Percentiles rank a stretch among this genome's conserved stretches.
Conservation (phyloP, 2,888 invertebrate genomes). For the Epiblema foenella region DNA sequence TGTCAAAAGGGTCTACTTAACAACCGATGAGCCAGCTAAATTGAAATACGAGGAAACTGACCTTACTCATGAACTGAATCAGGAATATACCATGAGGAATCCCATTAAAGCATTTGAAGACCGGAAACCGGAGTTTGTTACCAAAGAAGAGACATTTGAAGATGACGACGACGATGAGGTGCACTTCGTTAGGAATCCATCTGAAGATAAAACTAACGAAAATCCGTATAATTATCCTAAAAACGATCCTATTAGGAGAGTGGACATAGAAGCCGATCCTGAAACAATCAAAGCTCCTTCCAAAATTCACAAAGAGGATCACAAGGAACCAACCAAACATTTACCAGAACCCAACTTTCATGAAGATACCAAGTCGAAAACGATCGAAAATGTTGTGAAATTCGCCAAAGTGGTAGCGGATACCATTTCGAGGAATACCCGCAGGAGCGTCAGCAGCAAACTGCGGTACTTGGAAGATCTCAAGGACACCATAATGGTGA, state of each 20-base stretch:
- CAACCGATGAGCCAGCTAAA: slow-evolving; percentile 37
- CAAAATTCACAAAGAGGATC: not conserved
- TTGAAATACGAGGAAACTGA: slow-evolving; percentile 40
- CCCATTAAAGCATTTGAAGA: slow-evolving; percentile 20
- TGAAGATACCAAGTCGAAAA: slow-evolving; percentile 53
- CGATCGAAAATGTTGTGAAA: slow-evolving; percentile 65
- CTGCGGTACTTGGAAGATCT: slow-evolving; percentile 84
- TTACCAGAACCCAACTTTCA: slow-evolving; percentile 2
- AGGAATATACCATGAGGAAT: slow-evolving; percentile 27
- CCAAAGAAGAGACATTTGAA: slow-evolving; percentile 42
- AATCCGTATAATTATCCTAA: slow-evolving; percentile 26
- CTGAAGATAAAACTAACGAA: slow-evolving; percentile 24
- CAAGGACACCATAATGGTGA: slow-evolving; percentile 84
- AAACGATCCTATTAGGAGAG: slow-evolving; percentile 27
- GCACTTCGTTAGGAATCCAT: slow-evolving; percentile 20
- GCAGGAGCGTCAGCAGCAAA: slow-evolving; percentile 81
- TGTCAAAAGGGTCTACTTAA: slow-evolving; percentile 32
- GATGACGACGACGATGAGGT: slow-evolving; percentile 21
- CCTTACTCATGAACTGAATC: slow-evolving; percentile 22
- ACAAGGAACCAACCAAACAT: slow-evolving; percentile 28
- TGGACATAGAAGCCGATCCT: slow-evolving; percentile 8
- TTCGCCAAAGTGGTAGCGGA: slow-evolving; percentile 71
- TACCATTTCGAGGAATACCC: slow-evolving; percentile 71
- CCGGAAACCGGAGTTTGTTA: slow-evolving; percentile 40
- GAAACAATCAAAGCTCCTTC: not conserved